Evolutionary conservation across 2,888 invertebrate species (phyloP).

Genomic region (Halictus ligatus): DNA sequence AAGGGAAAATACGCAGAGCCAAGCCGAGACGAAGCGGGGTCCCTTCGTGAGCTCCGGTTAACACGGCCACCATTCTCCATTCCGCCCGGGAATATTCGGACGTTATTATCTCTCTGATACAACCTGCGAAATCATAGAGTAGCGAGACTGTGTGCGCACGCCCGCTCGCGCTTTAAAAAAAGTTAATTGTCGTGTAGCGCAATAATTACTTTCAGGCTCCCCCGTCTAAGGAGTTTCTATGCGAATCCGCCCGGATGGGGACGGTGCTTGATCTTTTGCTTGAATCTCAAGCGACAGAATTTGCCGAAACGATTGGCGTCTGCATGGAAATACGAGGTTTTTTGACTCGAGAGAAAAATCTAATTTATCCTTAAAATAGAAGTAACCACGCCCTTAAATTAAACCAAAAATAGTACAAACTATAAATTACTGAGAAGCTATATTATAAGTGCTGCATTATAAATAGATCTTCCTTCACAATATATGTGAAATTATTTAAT

Average conservation of each 20-base stretch:
- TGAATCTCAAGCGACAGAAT: not conserved
- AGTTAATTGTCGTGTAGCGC: constrained; percentile 81
- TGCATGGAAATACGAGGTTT: not conserved
- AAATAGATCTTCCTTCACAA: too few species aligned
- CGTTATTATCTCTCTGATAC: constrained; percentile 79
- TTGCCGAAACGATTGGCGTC: not conserved
- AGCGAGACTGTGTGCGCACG: constrained; percentile 42
- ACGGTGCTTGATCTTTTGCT: constrained; percentile 19
- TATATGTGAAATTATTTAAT: too few species aligned
- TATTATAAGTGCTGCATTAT: not conserved
- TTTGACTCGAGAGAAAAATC: not conserved
- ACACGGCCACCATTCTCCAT: constrained; percentile 33
- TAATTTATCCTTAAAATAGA: not conserved
- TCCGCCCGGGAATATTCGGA: constrained; percentile 62
- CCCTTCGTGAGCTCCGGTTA: constrained; percentile 19
- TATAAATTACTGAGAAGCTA: not conserved
- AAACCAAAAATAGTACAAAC: not conserved
- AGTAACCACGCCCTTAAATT: not conserved
- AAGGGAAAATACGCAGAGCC: constrained; percentile 5
- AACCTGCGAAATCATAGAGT: constrained; percentile 79
- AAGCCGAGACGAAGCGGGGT: not conserved
- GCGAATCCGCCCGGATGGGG: constrained; percentile 36
- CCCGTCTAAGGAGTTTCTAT: constrained; percentile 27
- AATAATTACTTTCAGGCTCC: constrained; percentile 78
- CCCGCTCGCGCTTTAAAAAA: constrained; percentile 72